Conservation (phyloP, 2,888 invertebrate species). For the Plebejus argus region DNA sequence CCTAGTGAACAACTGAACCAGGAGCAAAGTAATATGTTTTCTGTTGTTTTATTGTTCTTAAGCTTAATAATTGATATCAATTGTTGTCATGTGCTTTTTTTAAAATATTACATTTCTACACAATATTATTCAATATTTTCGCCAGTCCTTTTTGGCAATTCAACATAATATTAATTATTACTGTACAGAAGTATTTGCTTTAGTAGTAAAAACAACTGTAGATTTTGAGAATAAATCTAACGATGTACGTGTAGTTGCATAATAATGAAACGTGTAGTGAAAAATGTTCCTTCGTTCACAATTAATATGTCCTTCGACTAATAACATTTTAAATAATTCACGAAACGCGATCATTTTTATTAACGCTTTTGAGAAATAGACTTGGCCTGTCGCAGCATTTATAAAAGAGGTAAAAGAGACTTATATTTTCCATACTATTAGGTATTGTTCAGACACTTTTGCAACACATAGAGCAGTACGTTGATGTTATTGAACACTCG, state of each 20-base stretch:
- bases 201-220: background rate
- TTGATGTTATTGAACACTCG: slow-evolving; percentile 61
- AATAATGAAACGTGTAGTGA: background rate
- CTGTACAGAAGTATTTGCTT: background rate
- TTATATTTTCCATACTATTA: background rate
- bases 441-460: slow-evolving; percentile 50
- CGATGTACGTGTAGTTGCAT: background rate
- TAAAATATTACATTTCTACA: slow-evolving; percentile 15
- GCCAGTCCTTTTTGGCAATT: background rate
- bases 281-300: no score
- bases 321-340: background rate
- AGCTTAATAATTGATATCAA: background rate
- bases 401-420: background rate
- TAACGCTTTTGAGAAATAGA: background rate
- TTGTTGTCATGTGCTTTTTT: background rate
- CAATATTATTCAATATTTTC: no score
- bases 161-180: background rate
- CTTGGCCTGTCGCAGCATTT: background rate
- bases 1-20: background rate
- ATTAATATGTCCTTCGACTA: background rate
- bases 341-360: background rate
- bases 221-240: background rate
- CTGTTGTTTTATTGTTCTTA: background rate
- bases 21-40: background rate
- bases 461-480: slow-evolving; percentile 61